Percentiles rank a stretch among this genome's conserved stretches.
Evolutionary conservation across 2,797 vertebrate species (phyloP).

Genomic region (Clamator glandarius): DNA sequence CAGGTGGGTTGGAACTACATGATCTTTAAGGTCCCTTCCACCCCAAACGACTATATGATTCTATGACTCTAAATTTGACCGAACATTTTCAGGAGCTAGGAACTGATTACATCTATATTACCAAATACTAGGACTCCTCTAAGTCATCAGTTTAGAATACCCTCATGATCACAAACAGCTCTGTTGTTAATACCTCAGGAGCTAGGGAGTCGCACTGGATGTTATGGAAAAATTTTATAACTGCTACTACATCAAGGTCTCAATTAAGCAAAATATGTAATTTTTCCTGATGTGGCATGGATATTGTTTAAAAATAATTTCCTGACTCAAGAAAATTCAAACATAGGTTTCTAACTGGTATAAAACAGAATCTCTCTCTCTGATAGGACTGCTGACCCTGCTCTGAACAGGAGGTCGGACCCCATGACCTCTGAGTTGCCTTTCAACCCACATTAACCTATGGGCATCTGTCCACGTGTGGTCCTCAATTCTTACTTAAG

Average conservation of each 20-base stretch:
- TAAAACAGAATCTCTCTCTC: not conserved
- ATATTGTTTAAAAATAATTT: not conserved
- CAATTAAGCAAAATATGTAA: not conserved
- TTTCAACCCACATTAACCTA: not conserved
- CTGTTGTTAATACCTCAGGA: not conserved
- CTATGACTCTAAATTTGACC: not conserved
- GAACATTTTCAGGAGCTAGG: not conserved
- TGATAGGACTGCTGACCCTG: not conserved
- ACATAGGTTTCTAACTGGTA: not conserved
- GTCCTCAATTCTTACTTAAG: not conserved
- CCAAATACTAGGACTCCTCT: not conserved
- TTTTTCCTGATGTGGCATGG: not conserved
- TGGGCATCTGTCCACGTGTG: fast-evolving
- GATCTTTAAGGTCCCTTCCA: no score
- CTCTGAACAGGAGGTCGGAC: not conserved
- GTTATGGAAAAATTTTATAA: not conserved
- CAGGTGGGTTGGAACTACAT: no score
- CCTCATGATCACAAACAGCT: fast-evolving
- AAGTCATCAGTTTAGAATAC: not conserved
- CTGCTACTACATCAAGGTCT: fast-evolving
- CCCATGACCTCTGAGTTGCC: not conserved
- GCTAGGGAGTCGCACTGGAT: not conserved
- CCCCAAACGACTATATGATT: no score
- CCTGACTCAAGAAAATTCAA: not conserved
- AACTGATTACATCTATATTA: not conserved